Conservation (phyloP, 2,888 invertebrate species). For the Mythimna pallens region DNA sequence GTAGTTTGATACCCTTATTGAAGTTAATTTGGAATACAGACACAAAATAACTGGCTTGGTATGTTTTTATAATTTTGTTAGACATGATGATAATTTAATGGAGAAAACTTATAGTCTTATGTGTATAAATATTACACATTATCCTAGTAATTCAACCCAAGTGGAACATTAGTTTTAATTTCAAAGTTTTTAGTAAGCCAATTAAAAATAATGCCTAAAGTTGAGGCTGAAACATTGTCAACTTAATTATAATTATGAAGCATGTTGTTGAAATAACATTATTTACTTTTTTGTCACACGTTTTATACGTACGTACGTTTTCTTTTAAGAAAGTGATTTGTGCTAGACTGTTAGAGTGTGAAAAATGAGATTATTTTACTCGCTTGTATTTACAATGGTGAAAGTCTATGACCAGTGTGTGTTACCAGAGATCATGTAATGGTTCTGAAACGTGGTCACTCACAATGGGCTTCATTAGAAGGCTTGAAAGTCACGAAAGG, state of each 20-base stretch:
- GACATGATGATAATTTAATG: not conserved
- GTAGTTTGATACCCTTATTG: too few relatives aligned
- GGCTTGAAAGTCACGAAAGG: too few relatives aligned
- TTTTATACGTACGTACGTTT: not conserved
- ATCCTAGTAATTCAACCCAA: not conserved
- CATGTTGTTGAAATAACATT: constrained; percentile 1
- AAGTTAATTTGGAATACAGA: too few relatives aligned
- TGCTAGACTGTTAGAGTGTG: constrained; percentile 11
- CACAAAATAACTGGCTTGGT: too few relatives aligned
- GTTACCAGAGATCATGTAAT: too few relatives aligned
- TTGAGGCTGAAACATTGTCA: constrained; percentile 8
- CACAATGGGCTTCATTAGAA: too few relatives aligned
- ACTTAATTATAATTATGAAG: constrained; percentile 12
- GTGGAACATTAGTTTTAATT: constrained; percentile 12
- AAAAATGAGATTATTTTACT: constrained; percentile 16
- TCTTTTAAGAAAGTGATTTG: constrained; percentile 35
- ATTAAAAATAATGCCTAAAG: constrained; percentile 24
- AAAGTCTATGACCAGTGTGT: too few relatives aligned
- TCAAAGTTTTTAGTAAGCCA: constrained; percentile 7
- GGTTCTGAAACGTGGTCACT: too few relatives aligned
- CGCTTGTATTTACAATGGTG: too few relatives aligned
- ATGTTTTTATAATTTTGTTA: too few relatives aligned
- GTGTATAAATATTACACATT: not conserved
- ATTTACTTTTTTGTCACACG: not conserved
- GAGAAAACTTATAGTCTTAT: constrained; percentile 1